A percentile compares a stretch with the other conserved stretches of the same genome.
These are phyloP conservation scores for Platyrinchus mystaceus DNA, from an alignment of 2,797 vertebrate genomes.

Conservation along the genomic window DNA sequence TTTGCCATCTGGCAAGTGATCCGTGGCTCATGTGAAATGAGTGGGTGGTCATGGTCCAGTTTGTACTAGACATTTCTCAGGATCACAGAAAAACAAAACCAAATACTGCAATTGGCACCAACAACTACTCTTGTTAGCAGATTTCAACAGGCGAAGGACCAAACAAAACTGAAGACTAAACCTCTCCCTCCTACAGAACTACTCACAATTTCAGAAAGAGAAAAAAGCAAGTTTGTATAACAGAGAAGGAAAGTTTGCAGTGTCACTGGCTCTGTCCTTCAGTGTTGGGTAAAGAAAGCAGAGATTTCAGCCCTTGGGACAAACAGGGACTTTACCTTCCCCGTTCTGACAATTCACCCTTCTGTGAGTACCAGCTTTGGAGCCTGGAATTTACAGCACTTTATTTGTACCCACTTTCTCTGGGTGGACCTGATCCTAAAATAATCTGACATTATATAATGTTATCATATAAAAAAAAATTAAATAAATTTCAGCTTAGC, in stretches of 20 bases:
- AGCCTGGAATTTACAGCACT: neutral
- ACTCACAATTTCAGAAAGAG: neutral
- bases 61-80: constrained; percentile 45
- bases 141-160: neutral
- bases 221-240: neutral
- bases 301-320: neutral
- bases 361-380: neutral
- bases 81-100: constrained; percentile 37
- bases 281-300: neutral
- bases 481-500: neutral
- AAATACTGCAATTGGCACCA: constrained; percentile 39
- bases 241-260: neutral
- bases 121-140: neutral
- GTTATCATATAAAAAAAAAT: neutral
- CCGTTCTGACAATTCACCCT: neutral
- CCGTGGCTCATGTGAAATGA: constrained; percentile 51
- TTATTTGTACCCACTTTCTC: no score
- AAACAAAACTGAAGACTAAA: constrained; percentile 31
- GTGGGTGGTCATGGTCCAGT: constrained; percentile 60
- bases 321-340: neutral
- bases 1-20: constrained; percentile 57
- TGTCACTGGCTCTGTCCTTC: neutral
- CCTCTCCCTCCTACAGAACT: neutral
- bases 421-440: neutral
- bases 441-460: neutral